A percentile compares a stretch with the other conserved stretches of the same genome.
Conservation (phyloP, 1,140 invertebrate species). For the Pachypeltis micranthus region DNA sequence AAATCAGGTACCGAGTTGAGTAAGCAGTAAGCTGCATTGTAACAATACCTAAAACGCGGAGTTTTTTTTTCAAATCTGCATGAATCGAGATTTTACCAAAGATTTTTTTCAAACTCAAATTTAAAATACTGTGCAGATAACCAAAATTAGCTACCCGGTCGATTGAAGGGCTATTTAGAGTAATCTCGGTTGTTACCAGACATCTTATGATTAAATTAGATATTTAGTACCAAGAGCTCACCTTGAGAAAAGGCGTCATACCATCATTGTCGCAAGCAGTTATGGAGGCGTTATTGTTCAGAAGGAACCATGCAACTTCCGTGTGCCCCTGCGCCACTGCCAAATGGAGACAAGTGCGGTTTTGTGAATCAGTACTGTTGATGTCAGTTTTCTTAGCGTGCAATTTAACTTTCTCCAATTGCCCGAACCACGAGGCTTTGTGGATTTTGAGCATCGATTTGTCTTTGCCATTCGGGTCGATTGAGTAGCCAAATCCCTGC, state of each 20-base stretch:
- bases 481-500: constrained; percentile 26
- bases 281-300: constrained; percentile 30
- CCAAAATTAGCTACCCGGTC: too few relatives aligned
- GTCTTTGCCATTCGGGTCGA: constrained; percentile 30
- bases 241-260: constrained; percentile 32
- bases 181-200: too few relatives aligned
- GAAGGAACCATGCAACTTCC: constrained; percentile 30
- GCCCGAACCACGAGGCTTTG: constrained; percentile 32
- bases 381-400: constrained; percentile 29
- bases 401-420: constrained; percentile 30
- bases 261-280: constrained; percentile 30
- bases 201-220: too few relatives aligned
- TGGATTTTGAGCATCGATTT: constrained; percentile 31
- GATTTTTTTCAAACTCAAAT: too few relatives aligned
- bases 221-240: constrained; percentile 22
- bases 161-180: too few relatives aligned
- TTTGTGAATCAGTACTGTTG: constrained; percentile 27
- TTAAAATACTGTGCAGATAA: too few relatives aligned
- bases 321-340: constrained; percentile 31
- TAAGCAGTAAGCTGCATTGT: neutral
- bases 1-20: neutral
- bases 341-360: constrained; percentile 31
- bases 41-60: neutral
- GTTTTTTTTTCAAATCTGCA: neutral
- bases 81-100: too few relatives aligned